These are phyloP conservation scores for Tribolium madens DNA, from an alignment of 1,140 invertebrate species.

Conservation along the genomic window DNA sequence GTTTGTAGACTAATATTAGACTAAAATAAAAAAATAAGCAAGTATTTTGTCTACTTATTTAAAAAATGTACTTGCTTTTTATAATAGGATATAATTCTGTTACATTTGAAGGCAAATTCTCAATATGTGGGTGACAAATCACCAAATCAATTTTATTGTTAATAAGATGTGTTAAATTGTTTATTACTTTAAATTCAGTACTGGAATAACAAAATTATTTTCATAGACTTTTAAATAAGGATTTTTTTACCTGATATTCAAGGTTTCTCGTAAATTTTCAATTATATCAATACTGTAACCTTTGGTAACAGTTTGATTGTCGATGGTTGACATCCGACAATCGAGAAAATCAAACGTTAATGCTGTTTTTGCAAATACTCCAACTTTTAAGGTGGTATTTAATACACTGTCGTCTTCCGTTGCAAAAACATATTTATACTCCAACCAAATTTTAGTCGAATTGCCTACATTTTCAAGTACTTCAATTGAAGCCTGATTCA, in stretches of 20 bases:
- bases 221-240: neutral
- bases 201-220: neutral
- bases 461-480: constrained; percentile 37
- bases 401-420: neutral
- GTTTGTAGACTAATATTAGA: constrained; percentile 54
- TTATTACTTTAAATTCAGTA: neutral
- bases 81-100: constrained; percentile 35
- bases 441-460: constrained; percentile 37
- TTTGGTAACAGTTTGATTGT: neutral
- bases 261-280: constrained; percentile 31
- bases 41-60: neutral
- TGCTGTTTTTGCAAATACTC: constrained; percentile 13
- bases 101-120: neutral
- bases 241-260: constrained; percentile 14
- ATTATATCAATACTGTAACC: constrained; percentile 42
- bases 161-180: neutral
- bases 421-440: constrained; percentile 48
- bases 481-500: constrained; percentile 24
- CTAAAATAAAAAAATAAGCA: constrained; percentile 26
- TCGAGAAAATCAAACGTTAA: neutral
- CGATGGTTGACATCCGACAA: neutral
- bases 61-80: constrained; percentile 17
- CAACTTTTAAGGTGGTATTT: constrained; percentile 29
- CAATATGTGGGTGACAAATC: constrained; percentile 11
- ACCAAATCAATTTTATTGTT: constrained; percentile 28